Percentiles rank a stretch among this genome's conserved stretches.
phyloP scores from a whole-genome alignment of 1,140 invertebrate genomes.

The Drosophila pseudoobscura region DNA sequence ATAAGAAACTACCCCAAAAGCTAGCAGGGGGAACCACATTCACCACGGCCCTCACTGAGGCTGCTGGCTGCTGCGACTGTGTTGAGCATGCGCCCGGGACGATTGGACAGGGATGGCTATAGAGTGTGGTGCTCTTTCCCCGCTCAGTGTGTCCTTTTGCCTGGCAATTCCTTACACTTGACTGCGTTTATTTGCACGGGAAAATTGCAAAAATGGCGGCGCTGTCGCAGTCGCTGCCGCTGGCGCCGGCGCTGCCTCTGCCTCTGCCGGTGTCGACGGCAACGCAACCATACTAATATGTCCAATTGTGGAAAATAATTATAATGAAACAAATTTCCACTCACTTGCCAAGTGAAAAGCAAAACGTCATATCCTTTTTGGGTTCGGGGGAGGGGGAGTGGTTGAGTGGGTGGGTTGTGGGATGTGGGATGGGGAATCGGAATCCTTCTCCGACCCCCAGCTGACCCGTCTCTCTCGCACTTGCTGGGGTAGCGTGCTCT shows the following conservation, averaged over 20 bases:
- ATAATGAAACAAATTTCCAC: conserved; percentile 84
- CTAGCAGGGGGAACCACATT: conserved; percentile 24
- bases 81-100: conserved; percentile 40
- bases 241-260: not conserved
- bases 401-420: not conserved
- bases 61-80: not conserved
- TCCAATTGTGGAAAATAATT: conserved; percentile 84
- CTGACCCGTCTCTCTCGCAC: conserved; percentile 58
- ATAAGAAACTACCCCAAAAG: conserved; percentile 70
- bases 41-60: conserved; percentile 18
- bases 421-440: not conserved
- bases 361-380: conserved; percentile 79
- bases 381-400: conserved; percentile 7
- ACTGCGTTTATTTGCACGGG: conserved; percentile 75
- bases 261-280: conserved; percentile 19
- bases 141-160: conserved; percentile 50
- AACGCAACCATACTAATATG: conserved; percentile 83
- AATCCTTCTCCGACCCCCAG: not conserved
- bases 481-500: not conserved
- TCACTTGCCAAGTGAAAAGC: conserved; percentile 81
- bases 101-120: conserved; percentile 1
- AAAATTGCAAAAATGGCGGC: conserved; percentile 81
- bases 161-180: conserved; percentile 63
- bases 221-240: conserved; percentile 16
- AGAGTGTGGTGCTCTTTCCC: conserved; percentile 13